These are phyloP conservation scores for Caenorhabditis wallacei DNA, from an alignment of 2,888 invertebrate genomes.

Conservation along the genomic window DNA sequence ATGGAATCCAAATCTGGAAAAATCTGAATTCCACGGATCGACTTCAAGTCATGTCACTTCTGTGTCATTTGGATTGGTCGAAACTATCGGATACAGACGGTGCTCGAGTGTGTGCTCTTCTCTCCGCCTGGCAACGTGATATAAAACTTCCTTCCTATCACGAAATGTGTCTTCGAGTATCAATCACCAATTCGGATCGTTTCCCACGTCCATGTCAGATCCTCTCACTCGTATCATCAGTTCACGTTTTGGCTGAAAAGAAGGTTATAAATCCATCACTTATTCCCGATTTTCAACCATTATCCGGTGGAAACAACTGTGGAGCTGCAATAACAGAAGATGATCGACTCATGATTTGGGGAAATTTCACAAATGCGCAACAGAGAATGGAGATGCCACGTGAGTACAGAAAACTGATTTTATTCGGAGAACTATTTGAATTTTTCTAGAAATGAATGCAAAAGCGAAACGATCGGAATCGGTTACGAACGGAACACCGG, in stretches of 20 bases:
- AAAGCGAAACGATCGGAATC: conserved; percentile 45
- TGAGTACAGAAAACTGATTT: conserved; percentile 3
- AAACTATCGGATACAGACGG: conserved; percentile 50
- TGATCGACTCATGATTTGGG: conserved; percentile 75
- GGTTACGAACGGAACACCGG: conserved; percentile 46
- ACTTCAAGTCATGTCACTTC: conserved; percentile 58
- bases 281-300: conserved; percentile 44
- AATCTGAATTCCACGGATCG: conserved; percentile 37
- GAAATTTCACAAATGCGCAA: conserved; percentile 75
- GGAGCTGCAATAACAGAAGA: conserved; percentile 73
- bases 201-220: conserved; percentile 66
- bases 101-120: conserved; percentile 55
- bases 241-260: conserved; percentile 63
- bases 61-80: conserved; percentile 69
- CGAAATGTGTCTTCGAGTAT: conserved; percentile 67
- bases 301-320: conserved; percentile 75
- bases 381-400: conserved; percentile 58
- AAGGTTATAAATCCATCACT: conserved; percentile 5
- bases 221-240: conserved; percentile 65
- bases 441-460: conserved; percentile 28
- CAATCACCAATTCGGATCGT: conserved; percentile 34
- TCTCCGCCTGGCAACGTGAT: conserved; percentile 67
- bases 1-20: conserved; percentile 65
- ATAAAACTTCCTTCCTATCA: conserved; percentile 54
- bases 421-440: not conserved